Conservation (phyloP, 2,113 vertebrate species). For the Mionectes macconnelli region DNA sequence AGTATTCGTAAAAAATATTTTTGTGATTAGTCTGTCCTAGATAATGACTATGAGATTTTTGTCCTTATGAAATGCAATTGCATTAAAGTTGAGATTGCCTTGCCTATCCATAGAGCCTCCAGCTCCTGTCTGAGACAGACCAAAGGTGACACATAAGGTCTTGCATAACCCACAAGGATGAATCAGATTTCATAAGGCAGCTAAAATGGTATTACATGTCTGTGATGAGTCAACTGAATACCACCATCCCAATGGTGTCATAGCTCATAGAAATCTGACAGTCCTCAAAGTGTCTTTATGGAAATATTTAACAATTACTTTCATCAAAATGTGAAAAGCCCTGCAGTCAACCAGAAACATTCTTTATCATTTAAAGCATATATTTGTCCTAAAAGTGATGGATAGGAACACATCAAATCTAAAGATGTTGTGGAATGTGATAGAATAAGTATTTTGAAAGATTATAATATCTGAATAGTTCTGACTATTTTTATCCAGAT, state of each 20-base stretch:
- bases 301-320: background rate
- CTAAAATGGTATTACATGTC: background rate
- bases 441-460: background rate
- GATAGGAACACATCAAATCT: background rate
- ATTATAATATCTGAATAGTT: background rate
- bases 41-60: background rate
- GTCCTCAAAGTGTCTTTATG: background rate
- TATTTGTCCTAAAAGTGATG: background rate
- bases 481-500: background rate
- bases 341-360: background rate
- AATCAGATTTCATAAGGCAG: background rate
- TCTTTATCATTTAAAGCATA: background rate
- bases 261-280: background rate
- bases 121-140: background rate
- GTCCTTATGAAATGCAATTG: background rate
- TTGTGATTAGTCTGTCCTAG: background rate
- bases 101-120: background rate
- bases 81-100: background rate
- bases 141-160: background rate
- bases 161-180: background rate
- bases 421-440: background rate
- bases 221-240: background rate
- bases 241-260: background rate
- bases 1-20: background rate
- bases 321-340: background rate